Percentiles rank a stretch among this genome's conserved stretches.
phyloP scores from a whole-genome alignment of 2,888 invertebrate genomes.

The Athalia cordata region DNA sequence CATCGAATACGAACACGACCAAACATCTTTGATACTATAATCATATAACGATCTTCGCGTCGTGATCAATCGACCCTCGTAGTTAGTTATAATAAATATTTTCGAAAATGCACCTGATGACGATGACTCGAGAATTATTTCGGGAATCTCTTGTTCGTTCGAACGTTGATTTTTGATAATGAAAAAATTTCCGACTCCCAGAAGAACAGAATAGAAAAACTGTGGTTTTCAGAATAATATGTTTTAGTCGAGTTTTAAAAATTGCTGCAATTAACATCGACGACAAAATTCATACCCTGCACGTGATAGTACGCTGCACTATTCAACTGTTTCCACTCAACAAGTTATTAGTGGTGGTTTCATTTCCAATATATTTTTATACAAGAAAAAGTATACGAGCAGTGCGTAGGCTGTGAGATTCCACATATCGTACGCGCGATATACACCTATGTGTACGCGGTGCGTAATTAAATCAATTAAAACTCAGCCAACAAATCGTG shows the following conservation, averaged over 20 bases:
- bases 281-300: not conserved
- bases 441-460: constrained; percentile 63
- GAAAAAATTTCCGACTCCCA: not conserved
- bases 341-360: no score
- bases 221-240: no score
- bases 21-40: constrained; percentile 12
- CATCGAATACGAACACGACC: not conserved
- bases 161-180: not conserved
- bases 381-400: no score
- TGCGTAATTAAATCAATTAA: constrained; percentile 44
- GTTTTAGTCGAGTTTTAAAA: no score
- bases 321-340: no score
- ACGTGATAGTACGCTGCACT: no score
- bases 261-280: no score
- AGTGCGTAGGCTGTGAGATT: no score
- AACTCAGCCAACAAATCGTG: constrained; percentile 44
- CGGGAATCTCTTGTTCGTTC: not conserved
- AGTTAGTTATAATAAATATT: not conserved
- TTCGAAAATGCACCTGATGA: no score
- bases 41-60: not conserved
- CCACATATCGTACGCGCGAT: constrained; percentile 51
- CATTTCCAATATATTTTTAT: no score
- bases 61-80: constrained; percentile 34
- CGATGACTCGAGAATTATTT: no score
- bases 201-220: no score